Conservation (phyloP, 2,888 invertebrate species). For the Acanthococcus lagerstroemiae region DNA sequence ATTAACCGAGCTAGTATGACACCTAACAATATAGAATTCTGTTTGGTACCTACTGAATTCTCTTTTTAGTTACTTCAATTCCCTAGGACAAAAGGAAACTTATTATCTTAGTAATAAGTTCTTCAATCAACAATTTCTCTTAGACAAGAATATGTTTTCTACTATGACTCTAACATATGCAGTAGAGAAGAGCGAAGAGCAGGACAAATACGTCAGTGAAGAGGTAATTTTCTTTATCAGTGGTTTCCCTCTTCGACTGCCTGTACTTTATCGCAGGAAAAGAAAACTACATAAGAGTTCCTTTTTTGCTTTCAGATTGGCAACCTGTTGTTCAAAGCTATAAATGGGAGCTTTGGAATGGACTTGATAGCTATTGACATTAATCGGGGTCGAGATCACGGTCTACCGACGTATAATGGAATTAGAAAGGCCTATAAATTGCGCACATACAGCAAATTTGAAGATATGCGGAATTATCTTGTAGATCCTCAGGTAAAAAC, state of each 20-base stretch:
- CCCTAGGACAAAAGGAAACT: neutral
- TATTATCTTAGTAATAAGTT: neutral
- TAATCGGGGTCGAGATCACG: slow-evolving; percentile 33
- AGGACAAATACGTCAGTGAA: neutral
- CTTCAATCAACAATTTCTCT: neutral
- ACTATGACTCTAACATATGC: neutral
- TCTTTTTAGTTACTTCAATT: neutral
- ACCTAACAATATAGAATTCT: neutral
- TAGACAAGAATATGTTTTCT: neutral
- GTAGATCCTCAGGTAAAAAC: neutral
- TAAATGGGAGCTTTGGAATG: neutral
- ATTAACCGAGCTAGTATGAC: neutral
- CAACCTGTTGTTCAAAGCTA: neutral
- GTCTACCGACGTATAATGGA: slow-evolving; percentile 31
- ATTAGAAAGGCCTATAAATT: slow-evolving; percentile 32
- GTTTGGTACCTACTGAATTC: neutral
- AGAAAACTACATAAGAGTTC: neutral
- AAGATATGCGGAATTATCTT: slow-evolving; percentile 22
- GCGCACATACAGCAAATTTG: slow-evolving; percentile 7
- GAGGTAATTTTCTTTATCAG: neutral
- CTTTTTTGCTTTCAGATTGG: neutral
- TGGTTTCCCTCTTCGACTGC: too few relatives aligned
- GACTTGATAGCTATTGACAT: slow-evolving; percentile 32
- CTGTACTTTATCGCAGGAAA: too few relatives aligned
- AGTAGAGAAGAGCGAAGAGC: neutral